These are phyloP conservation scores for Drosophila macrospina DNA, from an alignment of 2,888 invertebrate genomes.

Conservation along the genomic window DNA sequence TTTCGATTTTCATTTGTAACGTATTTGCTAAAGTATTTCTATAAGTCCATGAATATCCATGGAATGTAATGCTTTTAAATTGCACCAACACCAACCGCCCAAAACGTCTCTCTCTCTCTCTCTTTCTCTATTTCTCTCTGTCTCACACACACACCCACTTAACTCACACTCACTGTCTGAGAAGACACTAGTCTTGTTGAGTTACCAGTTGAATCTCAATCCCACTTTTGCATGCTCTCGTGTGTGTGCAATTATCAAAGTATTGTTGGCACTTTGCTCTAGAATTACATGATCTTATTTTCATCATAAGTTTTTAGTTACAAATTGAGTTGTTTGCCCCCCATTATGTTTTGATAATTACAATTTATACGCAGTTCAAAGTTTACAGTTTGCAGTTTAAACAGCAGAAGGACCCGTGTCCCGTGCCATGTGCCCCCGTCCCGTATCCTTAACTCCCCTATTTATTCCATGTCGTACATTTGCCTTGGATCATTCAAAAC, in stretches of 20 bases:
- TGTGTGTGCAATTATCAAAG: conserved; percentile 35
- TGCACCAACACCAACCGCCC: conserved; percentile 32
- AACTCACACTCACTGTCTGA: conserved; percentile 10
- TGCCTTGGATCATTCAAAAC: conserved; percentile 53
- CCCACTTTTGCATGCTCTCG: conserved; percentile 39
- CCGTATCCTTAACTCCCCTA: conserved; percentile 12
- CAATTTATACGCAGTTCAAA: conserved; percentile 26
- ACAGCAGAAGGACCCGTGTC: conserved; percentile 29
- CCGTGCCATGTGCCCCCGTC: background rate
- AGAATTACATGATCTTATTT: background rate
- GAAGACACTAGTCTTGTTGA: conserved; percentile 8
- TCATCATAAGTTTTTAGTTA: background rate
- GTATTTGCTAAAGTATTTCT: conserved; percentile 22
- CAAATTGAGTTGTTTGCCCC: conserved; percentile 1
- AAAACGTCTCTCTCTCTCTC: conserved; percentile 20
- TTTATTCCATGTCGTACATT: conserved; percentile 28
- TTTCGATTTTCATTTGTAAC: conserved; percentile 34
- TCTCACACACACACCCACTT: conserved; percentile 6
- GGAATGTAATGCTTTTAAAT: conserved; percentile 49
- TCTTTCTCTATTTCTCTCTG: conserved; percentile 1
- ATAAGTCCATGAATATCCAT: conserved; percentile 14
- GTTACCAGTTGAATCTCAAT: conserved; percentile 6
- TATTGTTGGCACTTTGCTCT: conserved; percentile 29
- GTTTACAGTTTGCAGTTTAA: conserved; percentile 17
- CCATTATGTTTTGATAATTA: conserved; percentile 2